Conservation (phyloP, 1,140 invertebrate species). For the Potamilus streckersoni region DNA sequence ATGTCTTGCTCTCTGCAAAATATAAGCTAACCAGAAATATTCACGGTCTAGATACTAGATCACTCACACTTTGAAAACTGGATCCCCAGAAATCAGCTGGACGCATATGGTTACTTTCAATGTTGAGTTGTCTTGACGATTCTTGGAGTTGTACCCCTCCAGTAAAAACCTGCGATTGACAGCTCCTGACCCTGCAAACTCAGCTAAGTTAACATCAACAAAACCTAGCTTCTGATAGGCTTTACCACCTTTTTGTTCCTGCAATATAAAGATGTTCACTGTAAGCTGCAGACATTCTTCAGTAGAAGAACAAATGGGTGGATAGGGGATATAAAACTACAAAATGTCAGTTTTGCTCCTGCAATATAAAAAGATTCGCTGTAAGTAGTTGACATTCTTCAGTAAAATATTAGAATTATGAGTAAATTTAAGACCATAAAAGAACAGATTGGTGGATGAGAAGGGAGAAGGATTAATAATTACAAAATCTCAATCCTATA, state of each 20-base stretch:
- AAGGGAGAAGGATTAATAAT: no score
- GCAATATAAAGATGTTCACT: conserved; percentile 35
- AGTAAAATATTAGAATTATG: neutral
- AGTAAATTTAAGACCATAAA: no score
- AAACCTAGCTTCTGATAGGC: conserved; percentile 97
- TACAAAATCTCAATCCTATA: no score
- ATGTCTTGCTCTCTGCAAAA: neutral
- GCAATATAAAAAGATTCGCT: neutral
- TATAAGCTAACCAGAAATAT: neutral
- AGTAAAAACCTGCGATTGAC: conserved; percentile 86
- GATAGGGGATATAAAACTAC: no score
- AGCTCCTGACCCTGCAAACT: conserved; percentile 93
- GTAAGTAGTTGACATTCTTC: neutral
- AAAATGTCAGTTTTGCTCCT: neutral
- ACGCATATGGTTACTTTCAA: conserved; percentile 90
- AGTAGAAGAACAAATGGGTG: no score
- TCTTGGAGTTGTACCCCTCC: conserved; percentile 91
- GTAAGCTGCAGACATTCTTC: no score
- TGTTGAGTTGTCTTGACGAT: conserved; percentile 96
- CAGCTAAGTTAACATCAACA: conserved; percentile 94
- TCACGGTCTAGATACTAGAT: neutral
- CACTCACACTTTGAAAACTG: conserved; percentile 96
- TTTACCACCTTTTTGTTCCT: conserved; percentile 87
- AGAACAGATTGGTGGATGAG: no score
- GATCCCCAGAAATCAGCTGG: conserved; percentile 94